Evolutionary conservation across 2,113 vertebrate genomes (phyloP).

Genomic region (Rynchops niger): DNA sequence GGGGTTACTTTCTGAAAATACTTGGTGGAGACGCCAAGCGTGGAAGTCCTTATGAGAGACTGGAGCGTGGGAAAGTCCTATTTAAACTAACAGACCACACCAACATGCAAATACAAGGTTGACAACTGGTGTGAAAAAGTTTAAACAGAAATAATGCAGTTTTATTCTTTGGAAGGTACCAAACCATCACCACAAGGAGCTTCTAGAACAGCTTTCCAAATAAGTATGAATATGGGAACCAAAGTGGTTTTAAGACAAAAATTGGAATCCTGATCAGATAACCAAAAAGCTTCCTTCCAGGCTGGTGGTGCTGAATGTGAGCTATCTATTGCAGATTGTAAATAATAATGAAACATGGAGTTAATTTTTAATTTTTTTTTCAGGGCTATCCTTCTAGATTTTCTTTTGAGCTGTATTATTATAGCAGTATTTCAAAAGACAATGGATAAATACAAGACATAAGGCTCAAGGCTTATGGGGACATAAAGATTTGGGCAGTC

Average conservation of each 20-base stretch:
- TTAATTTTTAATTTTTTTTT: background rate
- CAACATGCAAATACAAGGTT: background rate
- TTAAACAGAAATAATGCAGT: background rate
- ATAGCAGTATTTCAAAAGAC: background rate
- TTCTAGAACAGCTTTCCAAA: background rate
- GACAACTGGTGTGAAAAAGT: background rate
- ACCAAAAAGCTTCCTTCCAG: background rate
- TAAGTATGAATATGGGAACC: background rate
- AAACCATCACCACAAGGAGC: background rate
- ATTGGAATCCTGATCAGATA: background rate
- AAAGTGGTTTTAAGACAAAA: background rate
- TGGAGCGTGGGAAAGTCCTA: background rate
- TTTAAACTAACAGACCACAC: background rate
- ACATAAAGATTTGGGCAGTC: background rate
- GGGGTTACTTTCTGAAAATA: background rate
- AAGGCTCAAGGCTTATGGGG: background rate
- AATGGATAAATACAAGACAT: background rate
- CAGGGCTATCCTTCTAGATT: background rate
- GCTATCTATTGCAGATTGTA: background rate
- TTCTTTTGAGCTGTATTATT: background rate
- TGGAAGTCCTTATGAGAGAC: background rate
- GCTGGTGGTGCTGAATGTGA: background rate
- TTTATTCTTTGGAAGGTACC: background rate
- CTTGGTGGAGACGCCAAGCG: background rate
- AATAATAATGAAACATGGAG: background rate